Percentiles rank a stretch among this genome's conserved stretches.
These are phyloP conservation scores for Tarsius wallacei DNA, from an alignment of 2,797 vertebrate species.

Conservation along the genomic window DNA sequence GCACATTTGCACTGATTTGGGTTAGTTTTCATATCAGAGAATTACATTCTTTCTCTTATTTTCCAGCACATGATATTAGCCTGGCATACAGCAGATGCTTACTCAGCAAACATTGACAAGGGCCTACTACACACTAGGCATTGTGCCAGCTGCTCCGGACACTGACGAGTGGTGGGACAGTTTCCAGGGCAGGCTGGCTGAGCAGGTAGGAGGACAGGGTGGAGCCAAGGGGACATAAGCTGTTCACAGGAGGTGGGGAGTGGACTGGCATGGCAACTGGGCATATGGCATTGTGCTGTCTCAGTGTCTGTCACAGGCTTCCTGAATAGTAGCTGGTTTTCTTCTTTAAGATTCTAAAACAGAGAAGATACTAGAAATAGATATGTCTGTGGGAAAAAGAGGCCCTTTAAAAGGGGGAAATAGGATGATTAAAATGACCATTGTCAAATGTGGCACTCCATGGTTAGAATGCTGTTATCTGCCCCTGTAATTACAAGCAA, in stretches of 20 bases:
- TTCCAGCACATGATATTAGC: neutral
- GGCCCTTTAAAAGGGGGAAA: neutral
- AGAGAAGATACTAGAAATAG: neutral
- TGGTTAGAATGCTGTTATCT: constrained; percentile 24
- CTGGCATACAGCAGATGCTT: neutral
- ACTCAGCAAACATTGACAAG: neutral
- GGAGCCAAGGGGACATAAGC: neutral
- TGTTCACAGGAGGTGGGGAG: neutral
- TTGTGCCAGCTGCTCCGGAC: neutral
- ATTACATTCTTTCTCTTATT: neutral
- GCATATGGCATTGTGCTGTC: neutral
- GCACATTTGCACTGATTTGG: neutral
- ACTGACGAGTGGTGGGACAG: neutral
- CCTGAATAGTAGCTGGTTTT: neutral
- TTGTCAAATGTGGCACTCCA: constrained; percentile 41
- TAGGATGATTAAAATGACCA: constrained; percentile 57
- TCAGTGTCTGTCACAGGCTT: neutral
- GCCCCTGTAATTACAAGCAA: constrained; percentile 51
- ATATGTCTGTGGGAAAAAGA: neutral
- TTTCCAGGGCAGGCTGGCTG: neutral
- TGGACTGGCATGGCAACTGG: neutral
- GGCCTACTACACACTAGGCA: neutral
- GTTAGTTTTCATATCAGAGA: neutral
- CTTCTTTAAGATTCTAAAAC: neutral
- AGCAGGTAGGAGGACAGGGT: neutral